Base-by-base conservation (phyloP, 2,888 invertebrate species). In the Napeogenes sylphis region DNA sequence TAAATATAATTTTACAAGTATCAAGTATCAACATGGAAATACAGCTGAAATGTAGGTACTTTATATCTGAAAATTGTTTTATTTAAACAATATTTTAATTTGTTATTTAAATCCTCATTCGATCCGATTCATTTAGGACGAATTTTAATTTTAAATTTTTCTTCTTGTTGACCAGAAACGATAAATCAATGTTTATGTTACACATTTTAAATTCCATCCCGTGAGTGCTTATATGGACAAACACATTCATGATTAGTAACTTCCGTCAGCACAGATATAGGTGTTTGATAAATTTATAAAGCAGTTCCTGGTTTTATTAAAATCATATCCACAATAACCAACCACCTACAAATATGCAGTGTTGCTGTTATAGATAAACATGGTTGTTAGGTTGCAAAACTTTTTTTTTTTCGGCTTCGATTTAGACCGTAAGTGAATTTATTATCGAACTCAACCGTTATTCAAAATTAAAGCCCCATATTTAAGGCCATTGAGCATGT, bases 401-500 rank as follows among this genome's bases (percentile, higher is more conserved):
- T 4, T 35, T 13, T 47, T 14, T 13, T 14, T n/a, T 14, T 13
- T 2, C 46, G n/a, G 46, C 14, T 4, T n/a, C 2, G 21, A 47
- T 47, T 6, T 47, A n/a, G 47, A 4, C 2, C 47, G 47, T 14
- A 2, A 47, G 21, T 14, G 21, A 47, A 47, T 14, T 14, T 46
- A 47, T 14, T 47, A 14, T 47, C 21, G 21, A 21, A 21, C 21
- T 47, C n/a, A 47, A 47, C 47, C 12, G 47, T 47, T 47, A 47
- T 4, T n/a, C n/a, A 8, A 54, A 32, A 42, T 55, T n/a, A 55
- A 55, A 32, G 4, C 21, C 14, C 54, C 33, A 55, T 42, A 56
- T 38, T 55, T 55, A 45, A 13, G 51, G 51, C 35, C 38, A 42
- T 42, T 10, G 56, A 54, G 55, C 60, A 55, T 61, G 47, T 57